Evolutionary conservation across 2,113 vertebrate genomes (phyloP).

Genomic region (Podocnemis expansa): DNA sequence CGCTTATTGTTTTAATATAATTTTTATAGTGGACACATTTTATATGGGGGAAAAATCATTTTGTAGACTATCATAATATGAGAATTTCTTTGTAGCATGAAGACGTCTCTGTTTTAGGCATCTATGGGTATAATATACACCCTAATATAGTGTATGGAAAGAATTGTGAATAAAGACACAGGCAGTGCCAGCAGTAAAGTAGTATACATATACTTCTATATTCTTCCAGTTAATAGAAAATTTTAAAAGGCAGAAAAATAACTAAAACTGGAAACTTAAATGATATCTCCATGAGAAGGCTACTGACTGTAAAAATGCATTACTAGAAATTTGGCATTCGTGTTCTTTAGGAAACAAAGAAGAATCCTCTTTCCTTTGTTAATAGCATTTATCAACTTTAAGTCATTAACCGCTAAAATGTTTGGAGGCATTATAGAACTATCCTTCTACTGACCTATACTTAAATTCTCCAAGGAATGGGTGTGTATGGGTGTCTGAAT

Average conservation of each 20-base stretch:
- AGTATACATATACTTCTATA: neutral
- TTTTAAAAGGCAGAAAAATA: neutral
- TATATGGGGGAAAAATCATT: neutral
- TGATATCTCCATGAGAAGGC: slow-evolving; percentile 1
- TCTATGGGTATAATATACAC: neutral
- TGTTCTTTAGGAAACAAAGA: slow-evolving; percentile 72
- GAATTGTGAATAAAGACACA: neutral
- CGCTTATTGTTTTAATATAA: slow-evolving; percentile 3
- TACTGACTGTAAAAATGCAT: slow-evolving; percentile 19
- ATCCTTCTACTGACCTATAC: neutral
- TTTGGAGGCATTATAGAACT: neutral
- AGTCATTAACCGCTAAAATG: slow-evolving; percentile 65
- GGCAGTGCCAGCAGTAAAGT: neutral
- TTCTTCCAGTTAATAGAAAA: neutral
- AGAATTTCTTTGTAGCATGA: neutral
- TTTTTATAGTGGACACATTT: neutral
- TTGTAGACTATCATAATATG: neutral
- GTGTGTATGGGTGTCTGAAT: neutral
- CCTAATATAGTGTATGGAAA: neutral
- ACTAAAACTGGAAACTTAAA: slow-evolving; percentile 27
- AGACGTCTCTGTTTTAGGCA: neutral
- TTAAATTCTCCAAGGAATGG: neutral
- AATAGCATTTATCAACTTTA: slow-evolving; percentile 70
- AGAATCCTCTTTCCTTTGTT: slow-evolving; percentile 71
- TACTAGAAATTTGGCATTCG: slow-evolving; percentile 35